A percentile compares a stretch with the other conserved stretches of the same genome.
Conservation (phyloP, 2,797 vertebrate genomes). For the Pipistrellus pygmaeus region DNA sequence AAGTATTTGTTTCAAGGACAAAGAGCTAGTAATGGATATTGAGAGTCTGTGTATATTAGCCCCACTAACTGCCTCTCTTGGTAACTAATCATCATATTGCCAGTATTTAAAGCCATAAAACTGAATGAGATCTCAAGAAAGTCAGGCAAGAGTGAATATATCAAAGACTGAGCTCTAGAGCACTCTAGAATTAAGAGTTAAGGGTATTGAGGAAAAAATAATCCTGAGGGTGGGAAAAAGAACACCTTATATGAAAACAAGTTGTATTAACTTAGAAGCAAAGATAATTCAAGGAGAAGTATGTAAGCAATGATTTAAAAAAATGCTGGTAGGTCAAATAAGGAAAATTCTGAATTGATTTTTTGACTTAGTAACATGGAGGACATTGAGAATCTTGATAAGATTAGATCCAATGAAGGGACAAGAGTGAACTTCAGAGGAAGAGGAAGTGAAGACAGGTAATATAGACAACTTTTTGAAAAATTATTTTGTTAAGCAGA, state of each 20-base stretch:
- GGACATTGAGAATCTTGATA: not conserved
- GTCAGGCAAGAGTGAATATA: not conserved
- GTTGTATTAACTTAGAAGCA: not conserved
- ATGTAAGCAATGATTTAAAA: constrained; percentile 3
- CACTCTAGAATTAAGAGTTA: not conserved
- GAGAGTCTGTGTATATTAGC: not conserved
- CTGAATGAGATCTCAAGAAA: not conserved
- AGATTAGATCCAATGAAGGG: not conserved
- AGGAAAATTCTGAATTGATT: not conserved
- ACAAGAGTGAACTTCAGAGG: not conserved
- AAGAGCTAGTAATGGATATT: not conserved
- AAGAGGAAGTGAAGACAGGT: not conserved
- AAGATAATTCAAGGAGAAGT: not conserved
- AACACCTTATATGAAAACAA: not conserved
- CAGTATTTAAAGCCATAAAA: constrained; percentile 18
- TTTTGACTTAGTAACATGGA: constrained; percentile 8
- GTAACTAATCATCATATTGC: not conserved
- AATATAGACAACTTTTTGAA: not conserved
- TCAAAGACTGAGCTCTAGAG: not conserved
- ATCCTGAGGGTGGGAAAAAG: not conserved
- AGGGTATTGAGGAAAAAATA: not conserved
- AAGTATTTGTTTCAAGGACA: not conserved
- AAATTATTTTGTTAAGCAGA: not conserved
- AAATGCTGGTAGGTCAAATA: not conserved
- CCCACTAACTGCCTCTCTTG: not conserved